Percentiles rank a stretch among this genome's conserved stretches.
Conservation (phyloP, 2,113 vertebrate genomes). For the Vireo altiloquus region DNA sequence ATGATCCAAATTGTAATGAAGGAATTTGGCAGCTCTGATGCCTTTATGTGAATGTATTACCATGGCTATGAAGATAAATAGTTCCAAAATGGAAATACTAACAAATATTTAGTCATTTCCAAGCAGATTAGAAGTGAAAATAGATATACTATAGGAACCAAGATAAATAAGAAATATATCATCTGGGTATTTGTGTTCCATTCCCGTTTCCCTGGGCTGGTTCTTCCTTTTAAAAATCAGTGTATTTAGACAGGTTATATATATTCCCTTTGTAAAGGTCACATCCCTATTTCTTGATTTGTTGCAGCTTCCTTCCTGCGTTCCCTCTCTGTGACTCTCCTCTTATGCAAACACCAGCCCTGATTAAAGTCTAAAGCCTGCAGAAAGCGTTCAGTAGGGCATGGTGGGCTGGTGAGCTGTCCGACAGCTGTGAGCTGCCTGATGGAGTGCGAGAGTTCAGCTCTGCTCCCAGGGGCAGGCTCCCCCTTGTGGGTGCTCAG, state of each 20-base stretch:
- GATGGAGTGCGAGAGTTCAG: neutral
- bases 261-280: neutral
- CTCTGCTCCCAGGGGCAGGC: neutral
- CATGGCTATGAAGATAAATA: constrained; percentile 62
- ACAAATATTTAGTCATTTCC: constrained; percentile 63
- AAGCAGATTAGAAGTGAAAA: constrained; percentile 60
- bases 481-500: constrained; percentile 47
- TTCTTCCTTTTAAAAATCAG: neutral
- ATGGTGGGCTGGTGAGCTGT: neutral
- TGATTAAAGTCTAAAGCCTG: neutral
- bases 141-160: neutral
- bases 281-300: neutral
- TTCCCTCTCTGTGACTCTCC: neutral
- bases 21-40: constrained; percentile 53
- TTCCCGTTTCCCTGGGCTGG: constrained; percentile 7
- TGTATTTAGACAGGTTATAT: neutral
- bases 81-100: constrained; percentile 67
- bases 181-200: neutral
- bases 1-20: constrained; percentile 34
- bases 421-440: neutral
- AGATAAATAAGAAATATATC: constrained; percentile 42
- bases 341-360: constrained; percentile 6
- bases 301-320: neutral
- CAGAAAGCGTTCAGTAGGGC: neutral
- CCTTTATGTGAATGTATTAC: constrained; percentile 53